Evolutionary conservation across 2,113 vertebrate species (phyloP).

Genomic region (Daboia siamensis): DNA sequence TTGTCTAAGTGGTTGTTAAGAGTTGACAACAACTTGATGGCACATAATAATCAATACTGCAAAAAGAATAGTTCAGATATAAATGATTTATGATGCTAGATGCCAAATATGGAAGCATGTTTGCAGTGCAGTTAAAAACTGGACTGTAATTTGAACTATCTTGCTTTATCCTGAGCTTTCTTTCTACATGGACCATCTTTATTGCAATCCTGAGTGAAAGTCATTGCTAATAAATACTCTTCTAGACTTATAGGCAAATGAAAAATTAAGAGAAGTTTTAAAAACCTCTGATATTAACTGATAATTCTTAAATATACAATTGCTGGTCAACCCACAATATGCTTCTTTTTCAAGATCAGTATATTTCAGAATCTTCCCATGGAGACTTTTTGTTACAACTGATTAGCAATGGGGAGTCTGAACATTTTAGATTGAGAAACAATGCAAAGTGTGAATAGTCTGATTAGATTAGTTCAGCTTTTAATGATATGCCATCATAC

Average conservation of each 20-base stretch:
- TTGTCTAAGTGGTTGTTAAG: background rate
- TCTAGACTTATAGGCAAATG: background rate
- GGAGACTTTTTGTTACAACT: background rate
- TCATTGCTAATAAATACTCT: background rate
- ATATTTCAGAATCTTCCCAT: background rate
- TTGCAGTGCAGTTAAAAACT: background rate
- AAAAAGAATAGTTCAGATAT: background rate
- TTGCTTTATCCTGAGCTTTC: background rate
- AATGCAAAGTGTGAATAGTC: background rate
- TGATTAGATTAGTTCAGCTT: background rate
- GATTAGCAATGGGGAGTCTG: background rate
- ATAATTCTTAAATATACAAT: background rate
- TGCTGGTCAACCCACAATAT: background rate
- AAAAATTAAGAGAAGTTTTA: background rate
- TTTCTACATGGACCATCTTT: background rate
- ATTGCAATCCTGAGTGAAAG: background rate
- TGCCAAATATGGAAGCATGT: background rate
- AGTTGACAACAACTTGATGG: background rate
- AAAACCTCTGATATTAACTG: background rate
- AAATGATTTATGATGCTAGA: background rate
- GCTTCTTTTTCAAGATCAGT: background rate
- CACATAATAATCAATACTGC: background rate
- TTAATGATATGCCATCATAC: background rate
- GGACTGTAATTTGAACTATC: background rate
- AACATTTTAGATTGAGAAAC: background rate